Conservation (phyloP, 2,888 invertebrate genomes). For the Tuta absoluta region DNA sequence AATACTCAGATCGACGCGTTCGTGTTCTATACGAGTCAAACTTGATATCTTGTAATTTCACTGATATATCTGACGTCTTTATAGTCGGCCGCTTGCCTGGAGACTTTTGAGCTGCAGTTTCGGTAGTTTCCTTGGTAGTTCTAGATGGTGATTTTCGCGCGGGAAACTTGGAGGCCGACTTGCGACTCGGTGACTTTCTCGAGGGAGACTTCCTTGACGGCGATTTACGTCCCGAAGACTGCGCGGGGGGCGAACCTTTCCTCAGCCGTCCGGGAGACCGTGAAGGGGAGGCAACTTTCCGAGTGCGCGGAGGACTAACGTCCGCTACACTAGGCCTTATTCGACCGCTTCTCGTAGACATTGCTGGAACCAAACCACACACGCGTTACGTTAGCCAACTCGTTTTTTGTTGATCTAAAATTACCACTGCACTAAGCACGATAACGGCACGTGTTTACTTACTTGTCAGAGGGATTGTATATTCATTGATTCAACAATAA, state of each 20-base stretch:
- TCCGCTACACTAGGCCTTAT: constrained; percentile 59
- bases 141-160: constrained; percentile 72
- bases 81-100: constrained; percentile 62
- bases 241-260: constrained; percentile 65
- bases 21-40: constrained; percentile 58
- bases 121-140: constrained; percentile 53
- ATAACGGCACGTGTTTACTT: constrained; percentile 54
- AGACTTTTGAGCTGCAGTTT: constrained; percentile 50
- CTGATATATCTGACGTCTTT: constrained; percentile 48
- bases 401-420: constrained; percentile 54
- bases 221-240: constrained; percentile 48
- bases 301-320: constrained; percentile 62
- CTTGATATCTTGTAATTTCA: constrained; percentile 55
- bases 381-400: constrained; percentile 38
- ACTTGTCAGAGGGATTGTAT: constrained; percentile 42
- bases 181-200: constrained; percentile 75
- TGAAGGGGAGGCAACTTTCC: constrained; percentile 67
- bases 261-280: constrained; percentile 72
- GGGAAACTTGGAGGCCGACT: constrained; percentile 64
- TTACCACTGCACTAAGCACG: constrained; percentile 53
- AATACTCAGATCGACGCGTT: constrained; percentile 62
- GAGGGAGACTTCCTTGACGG: constrained; percentile 77
- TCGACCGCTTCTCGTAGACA: constrained; percentile 74
- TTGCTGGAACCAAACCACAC: constrained; percentile 48
- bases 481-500: constrained; percentile 31